Conservation (phyloP, 2,797 vertebrate genomes). For the Mycteria americana region DNA sequence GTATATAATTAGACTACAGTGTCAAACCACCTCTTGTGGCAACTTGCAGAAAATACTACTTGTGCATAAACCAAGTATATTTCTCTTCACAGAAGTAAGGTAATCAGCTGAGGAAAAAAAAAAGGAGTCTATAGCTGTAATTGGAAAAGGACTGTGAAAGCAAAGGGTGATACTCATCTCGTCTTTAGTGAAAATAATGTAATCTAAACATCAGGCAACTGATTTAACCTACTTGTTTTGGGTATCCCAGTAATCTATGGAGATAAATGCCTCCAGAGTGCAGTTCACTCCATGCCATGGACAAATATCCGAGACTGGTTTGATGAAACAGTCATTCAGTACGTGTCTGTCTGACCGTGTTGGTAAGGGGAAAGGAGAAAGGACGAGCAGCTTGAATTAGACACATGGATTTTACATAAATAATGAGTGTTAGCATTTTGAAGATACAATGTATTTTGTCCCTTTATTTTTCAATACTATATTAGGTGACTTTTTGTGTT, state of each 20-base stretch:
- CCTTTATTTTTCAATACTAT: background rate
- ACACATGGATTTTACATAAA: background rate
- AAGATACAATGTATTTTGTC: background rate
- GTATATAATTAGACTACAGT: background rate
- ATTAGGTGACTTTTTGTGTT: background rate
- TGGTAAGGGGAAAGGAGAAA: background rate
- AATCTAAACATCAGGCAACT: background rate
- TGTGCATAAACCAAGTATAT: background rate
- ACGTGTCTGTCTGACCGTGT: background rate
- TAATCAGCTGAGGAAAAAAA: background rate
- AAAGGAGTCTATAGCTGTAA: background rate
- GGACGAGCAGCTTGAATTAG: background rate
- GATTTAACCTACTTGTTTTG: background rate
- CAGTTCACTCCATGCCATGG: background rate
- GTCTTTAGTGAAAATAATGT: background rate
- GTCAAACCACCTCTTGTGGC: background rate
- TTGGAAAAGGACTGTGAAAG: background rate
- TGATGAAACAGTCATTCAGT: background rate
- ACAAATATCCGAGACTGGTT: background rate
- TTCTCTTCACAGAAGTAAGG: background rate
- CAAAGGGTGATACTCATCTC: background rate
- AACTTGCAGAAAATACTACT: background rate
- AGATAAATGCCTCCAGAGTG: background rate
- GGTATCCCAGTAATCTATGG: background rate
- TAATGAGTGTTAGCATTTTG: background rate